These are phyloP conservation scores for Oxyura jamaicensis DNA, from an alignment of 2,113 vertebrate species.

Conservation along the genomic window DNA sequence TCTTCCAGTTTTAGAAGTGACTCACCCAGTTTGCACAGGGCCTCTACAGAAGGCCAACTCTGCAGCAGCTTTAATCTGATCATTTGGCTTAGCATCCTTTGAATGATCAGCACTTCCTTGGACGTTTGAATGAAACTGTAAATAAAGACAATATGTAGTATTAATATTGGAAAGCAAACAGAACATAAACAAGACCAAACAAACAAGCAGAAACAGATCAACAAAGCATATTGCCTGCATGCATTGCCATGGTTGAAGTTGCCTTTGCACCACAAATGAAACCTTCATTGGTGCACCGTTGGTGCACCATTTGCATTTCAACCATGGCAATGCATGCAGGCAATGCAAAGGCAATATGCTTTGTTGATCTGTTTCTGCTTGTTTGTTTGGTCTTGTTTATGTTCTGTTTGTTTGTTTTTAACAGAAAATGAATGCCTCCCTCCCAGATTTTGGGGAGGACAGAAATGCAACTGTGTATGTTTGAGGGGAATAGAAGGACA, in stretches of 20 bases:
- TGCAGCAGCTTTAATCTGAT: neutral
- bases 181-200: neutral
- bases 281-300: too few relatives aligned
- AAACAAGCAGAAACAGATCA: neutral
- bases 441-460: neutral
- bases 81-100: neutral
- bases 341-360: neutral
- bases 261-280: neutral
- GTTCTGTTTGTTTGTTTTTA: neutral
- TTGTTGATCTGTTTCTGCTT: neutral
- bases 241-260: neutral
- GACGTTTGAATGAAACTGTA: neutral
- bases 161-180: neutral
- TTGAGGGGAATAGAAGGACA: neutral
- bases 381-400: neutral
- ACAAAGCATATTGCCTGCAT: neutral
- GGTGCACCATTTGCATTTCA: too few relatives aligned
- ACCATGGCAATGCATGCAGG: neutral
- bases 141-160: neutral
- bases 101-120: neutral
- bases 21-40: neutral
- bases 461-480: neutral
- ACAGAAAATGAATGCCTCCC: neutral
- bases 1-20: neutral
- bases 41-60: neutral